Base-by-base conservation (phyloP, 2,888 invertebrate genomes). In the Himalopsyche japonica region DNA sequence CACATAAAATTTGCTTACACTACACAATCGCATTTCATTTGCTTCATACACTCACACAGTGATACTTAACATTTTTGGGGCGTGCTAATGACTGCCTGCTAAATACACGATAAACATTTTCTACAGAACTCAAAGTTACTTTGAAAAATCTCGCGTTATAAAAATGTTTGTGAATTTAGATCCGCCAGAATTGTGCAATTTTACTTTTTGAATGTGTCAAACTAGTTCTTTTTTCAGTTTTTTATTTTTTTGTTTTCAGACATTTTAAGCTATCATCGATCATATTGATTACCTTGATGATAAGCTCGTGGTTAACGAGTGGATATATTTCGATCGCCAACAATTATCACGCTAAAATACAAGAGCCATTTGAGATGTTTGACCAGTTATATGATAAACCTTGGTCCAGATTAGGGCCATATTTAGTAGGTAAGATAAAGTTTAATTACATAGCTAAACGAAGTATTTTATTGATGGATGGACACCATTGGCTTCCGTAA, bases 311-410 rank as follows among this genome's bases (percentile, higher is more conserved):
- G 96, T 93, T 94, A 82, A 94, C 95, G 15, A 95, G 96, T 15
- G 96, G 96, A 88, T 92, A 95, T 87, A 93, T 96, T 86, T 96
- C 96, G 0, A 93, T 95, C 88, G 93, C 94, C 90, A 94, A 95
- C 89, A 94, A 96, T 88, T 96, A 96, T 89, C 93, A 94, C 80
- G 95, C 95, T 79, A 92, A 95, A 87, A 95, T 97, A 84, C 94
- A 96, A 88, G 94, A 96, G 88, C 96, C 97, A 0, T 96, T 97
- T 88, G 96, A 96, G 87, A 94, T 96, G 88, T 96, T 97, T 89
- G 96, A 96, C 90, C 94, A 95, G 87, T 91, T 97, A 8, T 97
- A 97, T 89, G 96, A 96, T 90, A 97, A 96, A 88, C 97, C 97
- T 10, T 97, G 97, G 96, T 93, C 96, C 86, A 93, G 97, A 88